Conservation (phyloP, 2,888 invertebrate genomes). For the Drosophila sordidula region DNA sequence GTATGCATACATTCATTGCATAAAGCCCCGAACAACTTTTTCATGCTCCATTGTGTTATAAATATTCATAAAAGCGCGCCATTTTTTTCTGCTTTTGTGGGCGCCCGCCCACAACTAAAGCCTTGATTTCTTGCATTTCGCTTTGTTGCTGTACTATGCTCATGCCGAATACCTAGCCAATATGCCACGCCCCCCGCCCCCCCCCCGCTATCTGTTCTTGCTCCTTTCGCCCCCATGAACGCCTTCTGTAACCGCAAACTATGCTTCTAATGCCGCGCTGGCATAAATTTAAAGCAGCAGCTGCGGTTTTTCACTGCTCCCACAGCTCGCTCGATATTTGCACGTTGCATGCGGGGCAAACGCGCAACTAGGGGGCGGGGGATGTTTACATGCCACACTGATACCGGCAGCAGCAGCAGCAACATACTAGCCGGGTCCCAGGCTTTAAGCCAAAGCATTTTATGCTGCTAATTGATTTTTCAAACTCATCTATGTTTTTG, state of each 20-base stretch:
- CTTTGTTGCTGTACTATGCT: slow-evolving; percentile 41
- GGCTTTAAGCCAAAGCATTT: slow-evolving; percentile 66
- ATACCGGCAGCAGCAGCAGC: slow-evolving; percentile 29
- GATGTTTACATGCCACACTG: slow-evolving; percentile 49
- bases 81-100: slow-evolving; percentile 41
- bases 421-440: slow-evolving; percentile 31
- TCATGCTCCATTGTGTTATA: slow-evolving; percentile 79
- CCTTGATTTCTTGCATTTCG: slow-evolving; percentile 75
- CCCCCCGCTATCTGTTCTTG: background rate
- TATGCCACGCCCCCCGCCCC: slow-evolving; percentile 43
- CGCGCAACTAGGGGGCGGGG: background rate
- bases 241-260: slow-evolving; percentile 64
- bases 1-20: slow-evolving; percentile 52
- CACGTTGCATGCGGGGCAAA: slow-evolving; percentile 1
- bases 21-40: slow-evolving; percentile 66
- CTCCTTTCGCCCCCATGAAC: background rate
- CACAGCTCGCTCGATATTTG: slow-evolving; percentile 41
- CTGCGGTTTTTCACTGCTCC: slow-evolving; percentile 70
- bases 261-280: slow-evolving; percentile 76
- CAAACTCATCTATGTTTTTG: slow-evolving; percentile 49
- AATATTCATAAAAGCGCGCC: slow-evolving; percentile 74
- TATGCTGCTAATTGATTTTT: slow-evolving; percentile 78
- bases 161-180: slow-evolving; percentile 68
- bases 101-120: slow-evolving; percentile 58
- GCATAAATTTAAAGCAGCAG: slow-evolving; percentile 80